Conservation (phyloP, 2,888 invertebrate species). For the Podabrus alpinus region DNA sequence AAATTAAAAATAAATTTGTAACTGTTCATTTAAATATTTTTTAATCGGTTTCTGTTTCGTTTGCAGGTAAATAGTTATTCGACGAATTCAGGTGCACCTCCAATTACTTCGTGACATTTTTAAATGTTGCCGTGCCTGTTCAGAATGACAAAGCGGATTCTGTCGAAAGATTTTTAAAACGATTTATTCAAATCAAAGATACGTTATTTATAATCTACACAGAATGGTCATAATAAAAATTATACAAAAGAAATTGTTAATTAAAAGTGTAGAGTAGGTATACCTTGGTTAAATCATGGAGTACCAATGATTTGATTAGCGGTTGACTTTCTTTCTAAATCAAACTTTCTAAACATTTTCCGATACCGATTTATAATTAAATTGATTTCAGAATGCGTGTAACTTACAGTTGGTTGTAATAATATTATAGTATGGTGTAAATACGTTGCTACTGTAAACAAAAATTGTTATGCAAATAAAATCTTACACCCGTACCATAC, state of each 20-base stretch:
- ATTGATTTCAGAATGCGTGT: not conserved
- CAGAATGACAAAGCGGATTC: conserved; percentile 34
- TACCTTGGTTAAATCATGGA: not conserved
- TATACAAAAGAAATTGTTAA: not conserved
- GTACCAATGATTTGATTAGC: not conserved
- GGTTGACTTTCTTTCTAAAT: not conserved
- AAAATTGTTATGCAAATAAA: conserved; percentile 17
- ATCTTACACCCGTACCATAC: conserved; percentile 10
- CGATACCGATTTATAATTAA: conserved; percentile 1
- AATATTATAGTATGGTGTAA: not conserved
- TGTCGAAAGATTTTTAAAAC: conserved; percentile 28
- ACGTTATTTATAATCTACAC: not conserved
- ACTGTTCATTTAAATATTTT: conserved; percentile 16
- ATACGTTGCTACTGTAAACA: not conserved
- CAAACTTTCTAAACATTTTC: not conserved
- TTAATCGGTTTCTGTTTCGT: conserved; percentile 3
- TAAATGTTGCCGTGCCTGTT: conserved; percentile 33
- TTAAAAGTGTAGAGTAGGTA: not conserved
- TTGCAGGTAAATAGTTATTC: conserved; percentile 12
- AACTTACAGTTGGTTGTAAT: not conserved
- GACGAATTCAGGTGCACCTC: conserved; percentile 13
- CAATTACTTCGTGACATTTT: conserved; percentile 32
- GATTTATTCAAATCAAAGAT: conserved; percentile 17
- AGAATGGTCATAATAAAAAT: not conserved
- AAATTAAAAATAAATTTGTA: not conserved